Evolutionary conservation across 2,888 invertebrate genomes (phyloP).

Genomic region (Eumerus sabulonum): DNA sequence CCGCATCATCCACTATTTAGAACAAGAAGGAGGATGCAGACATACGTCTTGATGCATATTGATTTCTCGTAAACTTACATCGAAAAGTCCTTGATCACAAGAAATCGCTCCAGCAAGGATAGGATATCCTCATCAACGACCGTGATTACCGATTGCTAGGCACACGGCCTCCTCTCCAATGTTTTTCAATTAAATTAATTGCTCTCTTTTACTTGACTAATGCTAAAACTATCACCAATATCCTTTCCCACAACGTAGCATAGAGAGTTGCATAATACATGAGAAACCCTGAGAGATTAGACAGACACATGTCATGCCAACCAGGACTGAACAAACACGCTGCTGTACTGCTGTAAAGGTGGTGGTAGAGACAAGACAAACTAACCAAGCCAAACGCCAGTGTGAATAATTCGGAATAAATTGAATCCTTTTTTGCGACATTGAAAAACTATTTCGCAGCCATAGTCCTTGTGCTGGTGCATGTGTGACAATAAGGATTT

Average conservation of each 20-base stretch:
- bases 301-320: conserved; percentile 46
- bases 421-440: conserved; percentile 57
- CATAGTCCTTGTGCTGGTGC: conserved; percentile 16
- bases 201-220: conserved; percentile 60
- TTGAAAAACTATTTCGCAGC: conserved; percentile 40
- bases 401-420: conserved; percentile 52
- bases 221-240: conserved; percentile 32
- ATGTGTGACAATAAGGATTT: conserved; percentile 52
- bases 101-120: conserved; percentile 34
- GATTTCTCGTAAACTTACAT: conserved; percentile 46
- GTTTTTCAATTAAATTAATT: conserved; percentile 67
- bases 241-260: conserved; percentile 18
- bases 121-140: conserved; percentile 45
- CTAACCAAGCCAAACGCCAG: background rate
- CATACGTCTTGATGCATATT: conserved; percentile 60
- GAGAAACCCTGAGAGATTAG: conserved; percentile 32
- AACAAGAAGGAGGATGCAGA: conserved; percentile 11
- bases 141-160: conserved; percentile 34
- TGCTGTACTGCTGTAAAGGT: too few species aligned
- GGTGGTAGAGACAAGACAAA: conserved; percentile 1
- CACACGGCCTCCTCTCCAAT: conserved; percentile 38
- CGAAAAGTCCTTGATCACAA: conserved; percentile 60
- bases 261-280: conserved; percentile 42
- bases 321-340: conserved; percentile 13
- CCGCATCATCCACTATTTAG: conserved; percentile 10